Conservation (phyloP, 2,113 vertebrate genomes). For the Mormoops blainvillei region DNA sequence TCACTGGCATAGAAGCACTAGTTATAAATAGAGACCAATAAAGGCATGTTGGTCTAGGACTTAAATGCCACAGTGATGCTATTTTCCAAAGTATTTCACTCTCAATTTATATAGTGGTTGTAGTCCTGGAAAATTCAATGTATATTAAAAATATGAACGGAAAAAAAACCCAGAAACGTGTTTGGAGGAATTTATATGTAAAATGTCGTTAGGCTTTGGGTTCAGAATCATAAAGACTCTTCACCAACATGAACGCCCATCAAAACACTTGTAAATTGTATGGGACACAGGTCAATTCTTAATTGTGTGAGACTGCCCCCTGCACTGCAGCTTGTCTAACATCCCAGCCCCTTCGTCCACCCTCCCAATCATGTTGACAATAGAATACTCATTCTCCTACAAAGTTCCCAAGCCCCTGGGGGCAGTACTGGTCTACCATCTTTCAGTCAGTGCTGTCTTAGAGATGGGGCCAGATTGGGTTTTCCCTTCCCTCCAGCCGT, state of each 20-base stretch:
- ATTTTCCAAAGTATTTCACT: slow-evolving; percentile 29
- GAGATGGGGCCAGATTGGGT: neutral
- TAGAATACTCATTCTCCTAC: neutral
- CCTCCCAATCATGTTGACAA: neutral
- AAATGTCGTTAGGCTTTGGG: neutral
- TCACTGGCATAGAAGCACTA: neutral
- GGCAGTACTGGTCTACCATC: neutral
- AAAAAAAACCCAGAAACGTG: neutral
- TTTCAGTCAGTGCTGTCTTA: neutral
- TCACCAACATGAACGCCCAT: neutral
- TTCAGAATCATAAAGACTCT: neutral
- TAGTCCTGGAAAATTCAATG: slow-evolving; percentile 16
- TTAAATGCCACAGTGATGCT: neutral
- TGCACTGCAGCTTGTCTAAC: neutral
- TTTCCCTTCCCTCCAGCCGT: neutral
- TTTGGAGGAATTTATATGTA: neutral
- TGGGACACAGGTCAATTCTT: neutral
- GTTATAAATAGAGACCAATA: slow-evolving; percentile 33
- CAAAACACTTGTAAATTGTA: neutral
- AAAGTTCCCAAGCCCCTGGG: neutral
- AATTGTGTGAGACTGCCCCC: neutral
- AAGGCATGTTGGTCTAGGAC: neutral
- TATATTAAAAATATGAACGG: slow-evolving; percentile 15
- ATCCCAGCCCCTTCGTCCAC: neutral
- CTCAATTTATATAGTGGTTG: neutral